Base-by-base conservation (phyloP, 2,113 vertebrate species). In the Bubalus kerabau region DNA sequence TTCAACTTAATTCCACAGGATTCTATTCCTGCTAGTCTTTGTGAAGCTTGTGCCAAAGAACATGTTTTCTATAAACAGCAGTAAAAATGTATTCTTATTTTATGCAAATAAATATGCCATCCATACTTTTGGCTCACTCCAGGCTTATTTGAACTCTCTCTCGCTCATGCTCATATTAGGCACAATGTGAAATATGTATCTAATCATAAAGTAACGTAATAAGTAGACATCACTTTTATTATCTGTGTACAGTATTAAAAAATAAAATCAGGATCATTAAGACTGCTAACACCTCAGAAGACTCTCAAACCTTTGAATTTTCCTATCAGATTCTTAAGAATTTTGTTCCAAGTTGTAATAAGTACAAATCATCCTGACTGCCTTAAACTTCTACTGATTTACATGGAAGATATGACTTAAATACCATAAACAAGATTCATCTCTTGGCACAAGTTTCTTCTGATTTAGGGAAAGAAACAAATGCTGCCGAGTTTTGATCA, bases 31-130 rank as follows among this genome's bases (percentile, higher is more conserved):
- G 62, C 71, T 83, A 74, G 56, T 94, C 78, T 94, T 78, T 59
- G 74, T 71, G 88, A 98, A 80, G 54, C 32, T 54, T 97, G 98
- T 98, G 98, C 96, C 98, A 98, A 98, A 97, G 87, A 94, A 96
- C 59, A 98, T 94, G 96, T 98, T 98, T 96, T 60, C 88, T 93
- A 92, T 93, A 97, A 95, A 95, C 90, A 96, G 64, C 36, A 84
- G n/a, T 78, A 95, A 95, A 97, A 96, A 91, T 88, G 56, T 82
- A 94, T 94, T 92, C 92, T 91, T 43, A 89, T 83, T 87, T 74
- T 74, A 94, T 64, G 56, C 50, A 89, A 93, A 92, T 78, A 71
- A 93, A 81, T 46, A 81, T 36, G 76, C 46, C 46, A 43, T 36
- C 78, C 67, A 76, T 81, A 36, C 46, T 84, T 93, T 7, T 87